Percentiles rank a stretch among this genome's conserved stretches.
phyloP scores from a whole-genome alignment of 1,140 invertebrate species.

The Kradibia gibbosae region DNA sequence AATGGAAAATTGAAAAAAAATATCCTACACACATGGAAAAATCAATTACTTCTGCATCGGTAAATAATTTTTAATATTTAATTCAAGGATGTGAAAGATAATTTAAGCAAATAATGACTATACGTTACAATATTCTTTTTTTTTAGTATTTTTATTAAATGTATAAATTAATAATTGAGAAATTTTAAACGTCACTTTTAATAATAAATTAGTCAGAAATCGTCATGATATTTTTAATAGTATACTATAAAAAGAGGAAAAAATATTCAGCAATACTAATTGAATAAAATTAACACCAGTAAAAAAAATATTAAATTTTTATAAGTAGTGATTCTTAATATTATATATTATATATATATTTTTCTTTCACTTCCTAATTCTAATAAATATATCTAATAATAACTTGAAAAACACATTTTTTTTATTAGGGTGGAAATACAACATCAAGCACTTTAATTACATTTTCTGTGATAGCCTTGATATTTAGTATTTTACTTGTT shows the following conservation, averaged over 20 bases:
- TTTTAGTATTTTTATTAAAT: not conserved
- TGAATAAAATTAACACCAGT: no score
- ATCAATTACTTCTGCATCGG: slow-evolving; percentile 2
- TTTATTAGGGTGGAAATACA: slow-evolving; percentile 37
- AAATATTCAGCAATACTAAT: no score
- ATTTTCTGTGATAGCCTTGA: slow-evolving; percentile 33
- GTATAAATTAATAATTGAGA: not conserved
- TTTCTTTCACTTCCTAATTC: slow-evolving; percentile 7
- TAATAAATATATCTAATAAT: not conserved
- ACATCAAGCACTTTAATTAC: slow-evolving; percentile 21
- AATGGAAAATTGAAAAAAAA: slow-evolving; percentile 37
- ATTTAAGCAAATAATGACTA: not conserved
- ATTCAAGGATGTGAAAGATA: not conserved
- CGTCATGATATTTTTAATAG: no score
- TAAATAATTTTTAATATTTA: slow-evolving; percentile 29
- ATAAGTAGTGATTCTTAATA: no score
- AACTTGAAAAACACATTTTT: no score
- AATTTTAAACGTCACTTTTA: no score
- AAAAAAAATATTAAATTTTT: no score
- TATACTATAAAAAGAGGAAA: no score
- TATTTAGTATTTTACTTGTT: slow-evolving; percentile 26
- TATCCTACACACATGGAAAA: not conserved
- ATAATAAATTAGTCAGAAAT: no score
- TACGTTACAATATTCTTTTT: no score
- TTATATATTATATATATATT: not conserved